These are phyloP conservation scores for Athalia cordata DNA, from an alignment of 2,888 invertebrate species.

Conservation along the genomic window DNA sequence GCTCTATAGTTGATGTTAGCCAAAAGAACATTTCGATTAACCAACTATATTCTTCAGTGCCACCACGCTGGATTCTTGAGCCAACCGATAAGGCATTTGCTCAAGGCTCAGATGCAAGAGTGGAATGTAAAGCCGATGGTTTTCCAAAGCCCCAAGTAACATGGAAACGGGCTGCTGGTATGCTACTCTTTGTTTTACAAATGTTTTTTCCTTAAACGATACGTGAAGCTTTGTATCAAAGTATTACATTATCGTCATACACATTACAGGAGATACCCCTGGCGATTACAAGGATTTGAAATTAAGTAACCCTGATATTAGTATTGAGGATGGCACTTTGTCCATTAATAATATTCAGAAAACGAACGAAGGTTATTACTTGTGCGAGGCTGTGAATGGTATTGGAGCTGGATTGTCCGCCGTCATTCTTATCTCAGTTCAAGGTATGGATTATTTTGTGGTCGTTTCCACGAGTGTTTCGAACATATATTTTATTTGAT, in stretches of 20 bases:
- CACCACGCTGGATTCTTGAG: conserved; percentile 96
- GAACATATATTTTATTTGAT: not conserved
- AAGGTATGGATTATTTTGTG: conserved; percentile 78
- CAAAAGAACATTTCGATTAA: conserved; percentile 53
- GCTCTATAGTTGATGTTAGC: conserved; percentile 51
- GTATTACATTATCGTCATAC: conserved; percentile 38
- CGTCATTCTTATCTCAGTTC: conserved; percentile 94
- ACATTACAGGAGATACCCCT: conserved; percentile 85
- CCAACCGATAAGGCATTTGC: conserved; percentile 97
- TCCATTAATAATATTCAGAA: conserved; percentile 93
- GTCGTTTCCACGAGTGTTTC: not conserved
- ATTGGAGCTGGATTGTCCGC: conserved; percentile 96
- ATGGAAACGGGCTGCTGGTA: conserved; percentile 97
- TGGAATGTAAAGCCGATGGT: conserved; percentile 97
- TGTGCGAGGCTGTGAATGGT: conserved; percentile 97
- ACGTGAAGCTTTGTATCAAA: conserved; percentile 6
- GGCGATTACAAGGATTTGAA: conserved; percentile 96
- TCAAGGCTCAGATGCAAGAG: conserved; percentile 94
- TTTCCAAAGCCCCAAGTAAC: conserved; percentile 95
- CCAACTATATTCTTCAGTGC: conserved; percentile 81
- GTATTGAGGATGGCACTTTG: conserved; percentile 95
- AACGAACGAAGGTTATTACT: conserved; percentile 94
- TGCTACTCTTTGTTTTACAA: conserved; percentile 52
- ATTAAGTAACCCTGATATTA: conserved; percentile 91
- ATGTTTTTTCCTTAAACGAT: conserved; percentile 30